These are phyloP conservation scores for Amorpha juglandis DNA, from an alignment of 2,888 invertebrate genomes.

Conservation along the genomic window DNA sequence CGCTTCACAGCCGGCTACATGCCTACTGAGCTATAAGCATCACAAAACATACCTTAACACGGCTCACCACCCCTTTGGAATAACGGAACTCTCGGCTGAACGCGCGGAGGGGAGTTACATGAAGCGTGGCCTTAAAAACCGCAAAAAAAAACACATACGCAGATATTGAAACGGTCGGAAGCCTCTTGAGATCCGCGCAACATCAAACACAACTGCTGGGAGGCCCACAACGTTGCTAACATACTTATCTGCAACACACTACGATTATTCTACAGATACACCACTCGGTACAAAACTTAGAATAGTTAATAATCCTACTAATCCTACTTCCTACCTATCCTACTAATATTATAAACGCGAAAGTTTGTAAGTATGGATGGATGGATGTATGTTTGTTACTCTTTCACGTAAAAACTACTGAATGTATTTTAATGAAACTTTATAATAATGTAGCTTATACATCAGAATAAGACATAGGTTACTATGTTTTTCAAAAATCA, in stretches of 20 bases:
- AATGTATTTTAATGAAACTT: too few species aligned
- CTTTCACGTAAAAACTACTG: too few species aligned
- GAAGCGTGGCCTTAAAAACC: constrained; percentile 24
- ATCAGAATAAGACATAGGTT: too few species aligned
- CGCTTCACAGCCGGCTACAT: too few species aligned
- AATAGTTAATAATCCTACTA: too few species aligned
- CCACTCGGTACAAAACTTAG: background rate
- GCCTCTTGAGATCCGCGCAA: constrained; percentile 17
- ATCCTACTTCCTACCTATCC: too few species aligned
- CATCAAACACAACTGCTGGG: constrained; percentile 22
- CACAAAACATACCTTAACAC: background rate
- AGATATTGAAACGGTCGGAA: constrained; percentile 8
- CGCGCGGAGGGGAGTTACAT: constrained; percentile 1
- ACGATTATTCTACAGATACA: background rate
- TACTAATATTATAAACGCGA: too few species aligned
- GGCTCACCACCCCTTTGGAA: background rate
- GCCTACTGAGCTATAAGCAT: background rate
- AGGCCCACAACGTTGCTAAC: constrained; percentile 17
- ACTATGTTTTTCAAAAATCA: too few species aligned
- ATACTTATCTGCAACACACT: constrained; percentile 16
- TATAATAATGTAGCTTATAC: too few species aligned
- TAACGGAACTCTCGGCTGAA: constrained; percentile 1
- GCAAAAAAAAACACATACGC: constrained; percentile 15
- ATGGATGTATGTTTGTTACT: too few species aligned
- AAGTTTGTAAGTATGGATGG: too few species aligned